These are phyloP conservation scores for Sapajus apella DNA, from an alignment of 2,113 vertebrate species.

Conservation along the genomic window DNA sequence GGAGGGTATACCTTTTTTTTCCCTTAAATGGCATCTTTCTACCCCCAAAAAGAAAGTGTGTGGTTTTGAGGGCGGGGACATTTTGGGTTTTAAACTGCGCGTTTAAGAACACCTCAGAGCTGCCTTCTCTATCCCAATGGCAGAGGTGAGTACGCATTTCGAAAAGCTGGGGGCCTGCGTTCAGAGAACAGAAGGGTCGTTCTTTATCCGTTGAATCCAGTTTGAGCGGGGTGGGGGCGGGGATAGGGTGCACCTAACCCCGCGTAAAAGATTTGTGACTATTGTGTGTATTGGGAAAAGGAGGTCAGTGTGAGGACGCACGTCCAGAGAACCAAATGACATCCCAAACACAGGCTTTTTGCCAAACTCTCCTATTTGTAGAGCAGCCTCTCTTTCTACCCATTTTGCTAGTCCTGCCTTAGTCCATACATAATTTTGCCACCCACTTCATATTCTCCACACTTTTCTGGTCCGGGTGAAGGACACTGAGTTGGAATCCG, in stretches of 20 bases:
- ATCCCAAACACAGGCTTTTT: neutral
- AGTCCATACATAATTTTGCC: neutral
- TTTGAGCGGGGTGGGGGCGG: neutral
- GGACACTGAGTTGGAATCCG: neutral
- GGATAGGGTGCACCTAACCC: neutral
- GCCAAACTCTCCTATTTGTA: neutral
- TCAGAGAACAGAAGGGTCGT: neutral
- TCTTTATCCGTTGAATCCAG: neutral
- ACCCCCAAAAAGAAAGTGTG: constrained; percentile 67
- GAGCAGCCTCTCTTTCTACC: neutral
- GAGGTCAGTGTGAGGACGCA: neutral
- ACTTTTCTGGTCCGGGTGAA: neutral
- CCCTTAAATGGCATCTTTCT: constrained; percentile 77
- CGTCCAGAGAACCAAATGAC: neutral
- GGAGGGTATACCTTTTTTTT: constrained; percentile 46
- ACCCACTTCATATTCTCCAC: neutral
- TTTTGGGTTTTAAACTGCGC: constrained; percentile 67
- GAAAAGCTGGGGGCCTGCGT: neutral
- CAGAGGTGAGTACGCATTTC: constrained; percentile 73
- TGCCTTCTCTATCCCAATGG: constrained; percentile 67
- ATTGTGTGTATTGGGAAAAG: neutral
- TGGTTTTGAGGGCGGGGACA: constrained; percentile 76
- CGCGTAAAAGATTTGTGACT: neutral
- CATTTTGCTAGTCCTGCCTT: neutral
- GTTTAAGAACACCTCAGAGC: constrained; percentile 64